Base-by-base conservation (phyloP, 2,113 vertebrate genomes). In the Prinia subflava region DNA sequence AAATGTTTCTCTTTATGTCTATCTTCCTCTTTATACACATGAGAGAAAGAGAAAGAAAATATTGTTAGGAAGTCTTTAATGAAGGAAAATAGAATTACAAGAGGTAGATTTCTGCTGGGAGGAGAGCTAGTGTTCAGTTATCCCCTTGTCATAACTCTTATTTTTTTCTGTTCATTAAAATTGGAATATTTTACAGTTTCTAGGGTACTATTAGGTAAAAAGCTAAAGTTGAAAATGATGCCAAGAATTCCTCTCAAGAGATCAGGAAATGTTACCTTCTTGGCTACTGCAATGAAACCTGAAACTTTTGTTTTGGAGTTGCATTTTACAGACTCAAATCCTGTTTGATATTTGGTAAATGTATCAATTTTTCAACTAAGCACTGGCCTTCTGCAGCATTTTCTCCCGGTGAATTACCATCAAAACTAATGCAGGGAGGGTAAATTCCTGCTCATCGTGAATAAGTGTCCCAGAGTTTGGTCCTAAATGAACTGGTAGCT, bases 221-320 rank as follows among this genome's bases (percentile, higher is more conserved):
- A 92, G 35, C 60, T 87, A 27, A 92, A 71, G 37, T 56, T 91
- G 65, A 18, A 59, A 52, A 52, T n/a, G 46, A 68, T 55, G 67
- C 57, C 2, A 17, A 82, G 67, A 94, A 91, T 56, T 95, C 69
- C 15, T 76, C 87, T 89, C 77, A 37, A 86, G 91, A 89, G 84
- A 89, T 91, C 24, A 67, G 77, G 62, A 75, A 87, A 96, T 7
- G 24, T 92, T 94, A 94, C 89, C 83, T 91, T 92, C 77, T 95
- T 96, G 83, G 74, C 87, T 92, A 79, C 65, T 57, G 57, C 87
- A 79, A 35, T 56, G 81, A 94, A 97, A 97, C 24, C 25, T 1
- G 56, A 92, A 74, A 68, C 83, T 92, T 92, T 80, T 94, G 87
- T 89, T 94, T 95, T 92, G 56, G 22, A 84, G 60, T 82, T 91